A percentile compares a stretch with the other conserved stretches of the same genome.
These are phyloP conservation scores for Tetramorium alpestre DNA, from an alignment of 1,140 invertebrate genomes.

Conservation along the genomic window DNA sequence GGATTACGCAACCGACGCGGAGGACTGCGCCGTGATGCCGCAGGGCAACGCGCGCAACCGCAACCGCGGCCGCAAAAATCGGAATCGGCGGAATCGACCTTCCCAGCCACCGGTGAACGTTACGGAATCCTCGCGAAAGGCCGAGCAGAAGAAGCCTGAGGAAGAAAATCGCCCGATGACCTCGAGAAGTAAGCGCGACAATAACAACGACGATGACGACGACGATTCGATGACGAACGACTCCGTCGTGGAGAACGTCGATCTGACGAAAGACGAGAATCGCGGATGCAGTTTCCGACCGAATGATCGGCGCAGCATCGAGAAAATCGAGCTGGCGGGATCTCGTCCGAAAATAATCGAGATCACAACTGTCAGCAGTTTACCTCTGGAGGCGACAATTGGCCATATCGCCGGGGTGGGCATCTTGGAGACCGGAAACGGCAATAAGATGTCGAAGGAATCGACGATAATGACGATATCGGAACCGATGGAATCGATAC, in stretches of 20 bases:
- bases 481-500: constrained; percentile 77
- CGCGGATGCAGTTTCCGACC: not conserved
- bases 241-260: not conserved
- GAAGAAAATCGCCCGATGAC: constrained; percentile 15
- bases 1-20: constrained; percentile 75
- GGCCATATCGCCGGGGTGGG: constrained; percentile 80
- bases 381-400: constrained; percentile 77
- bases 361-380: constrained; percentile 77
- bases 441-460: constrained; percentile 15
- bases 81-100: constrained; percentile 64
- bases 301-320: constrained; percentile 71
- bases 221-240: constrained; percentile 43
- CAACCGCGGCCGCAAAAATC: constrained; percentile 76
- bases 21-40: constrained; percentile 76
- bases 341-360: constrained; percentile 70
- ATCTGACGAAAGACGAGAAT: not conserved
- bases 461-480: constrained; percentile 72
- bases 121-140: not conserved
- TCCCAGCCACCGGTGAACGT: not conserved
- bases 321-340: constrained; percentile 61
- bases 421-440: constrained; percentile 73
- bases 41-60: constrained; percentile 71
- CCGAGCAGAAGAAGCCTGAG: not conserved
- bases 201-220: not conserved
- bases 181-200: constrained; percentile 22